phyloP scores from a whole-genome alignment of 2,113 vertebrate genomes.

The Misgurnus mizolepis region DNA sequence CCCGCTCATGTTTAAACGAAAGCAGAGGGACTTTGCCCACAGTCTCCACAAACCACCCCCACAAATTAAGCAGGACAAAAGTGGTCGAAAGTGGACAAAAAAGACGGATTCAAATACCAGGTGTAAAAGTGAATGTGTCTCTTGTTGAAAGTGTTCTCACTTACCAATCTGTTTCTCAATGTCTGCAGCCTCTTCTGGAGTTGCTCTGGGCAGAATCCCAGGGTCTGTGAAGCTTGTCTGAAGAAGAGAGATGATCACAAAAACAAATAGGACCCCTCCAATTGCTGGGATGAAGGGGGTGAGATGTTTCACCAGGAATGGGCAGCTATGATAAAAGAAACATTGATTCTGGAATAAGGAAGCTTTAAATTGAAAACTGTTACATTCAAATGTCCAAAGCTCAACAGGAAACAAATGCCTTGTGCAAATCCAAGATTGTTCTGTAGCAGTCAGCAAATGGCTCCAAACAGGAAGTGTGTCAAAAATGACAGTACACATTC shows the following conservation, averaged over 20 bases:
- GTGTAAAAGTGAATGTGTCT: too few relatives aligned
- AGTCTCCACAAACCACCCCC: too few relatives aligned
- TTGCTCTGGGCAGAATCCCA: conserved; percentile 90
- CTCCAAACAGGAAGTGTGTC: too few relatives aligned
- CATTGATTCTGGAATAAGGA: conserved; percentile 22
- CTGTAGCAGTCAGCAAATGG: too few relatives aligned
- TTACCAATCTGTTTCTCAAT: conserved; percentile 91
- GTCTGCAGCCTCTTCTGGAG: conserved; percentile 86
- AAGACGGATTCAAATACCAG: too few relatives aligned
- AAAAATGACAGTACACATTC: too few relatives aligned
- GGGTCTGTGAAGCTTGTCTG: conserved; percentile 94
- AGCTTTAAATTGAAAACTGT: background rate
- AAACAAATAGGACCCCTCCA: conserved; percentile 87
- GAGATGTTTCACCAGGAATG: conserved; percentile 86
- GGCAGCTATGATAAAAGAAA: conserved; percentile 77
- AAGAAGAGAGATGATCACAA: conserved; percentile 90
- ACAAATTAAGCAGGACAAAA: too few relatives aligned
- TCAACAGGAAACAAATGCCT: too few relatives aligned
- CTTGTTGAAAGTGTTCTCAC: conserved; percentile 19
- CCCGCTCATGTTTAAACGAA: too few relatives aligned
- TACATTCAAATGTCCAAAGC: background rate
- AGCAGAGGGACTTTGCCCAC: too few relatives aligned
- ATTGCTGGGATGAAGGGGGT: conserved; percentile 88
- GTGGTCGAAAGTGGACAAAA: too few relatives aligned
- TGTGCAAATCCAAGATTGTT: too few relatives aligned